Percentiles rank a stretch among this genome's conserved stretches.
Evolutionary conservation across 2,113 vertebrate genomes (phyloP).

Genomic region (Stegostoma tigrinum): DNA sequence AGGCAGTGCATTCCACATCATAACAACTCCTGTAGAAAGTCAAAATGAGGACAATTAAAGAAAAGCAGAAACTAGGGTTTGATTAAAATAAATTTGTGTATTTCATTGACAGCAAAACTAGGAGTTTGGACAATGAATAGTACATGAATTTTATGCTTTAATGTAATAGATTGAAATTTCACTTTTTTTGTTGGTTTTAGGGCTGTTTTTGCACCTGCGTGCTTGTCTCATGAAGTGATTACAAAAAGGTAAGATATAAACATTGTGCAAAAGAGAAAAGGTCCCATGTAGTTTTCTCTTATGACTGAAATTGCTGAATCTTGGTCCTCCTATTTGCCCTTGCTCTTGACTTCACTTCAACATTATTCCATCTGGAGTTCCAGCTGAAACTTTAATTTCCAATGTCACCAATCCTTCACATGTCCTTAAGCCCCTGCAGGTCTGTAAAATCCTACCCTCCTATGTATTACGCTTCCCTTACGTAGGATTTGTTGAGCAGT

Average conservation of each 20-base stretch:
- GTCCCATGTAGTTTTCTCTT: neutral
- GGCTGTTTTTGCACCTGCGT: constrained; percentile 92
- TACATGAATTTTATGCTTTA: neutral
- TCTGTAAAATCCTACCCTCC: neutral
- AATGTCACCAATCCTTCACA: neutral
- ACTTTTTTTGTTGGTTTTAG: constrained; percentile 49
- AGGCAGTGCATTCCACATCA: neutral
- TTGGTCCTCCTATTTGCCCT: neutral
- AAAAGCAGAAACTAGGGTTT: neutral
- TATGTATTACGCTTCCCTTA: neutral
- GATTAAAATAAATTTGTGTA: neutral
- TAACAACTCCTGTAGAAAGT: neutral
- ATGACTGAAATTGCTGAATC: neutral
- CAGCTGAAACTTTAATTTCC: neutral
- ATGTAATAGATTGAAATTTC: neutral
- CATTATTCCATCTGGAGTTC: neutral
- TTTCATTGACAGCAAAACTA: neutral
- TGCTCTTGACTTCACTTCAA: neutral
- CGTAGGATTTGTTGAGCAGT: neutral
- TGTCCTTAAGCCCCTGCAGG: neutral
- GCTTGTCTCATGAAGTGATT: constrained; percentile 91
- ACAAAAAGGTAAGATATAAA: constrained; percentile 76
- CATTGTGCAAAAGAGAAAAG: neutral
- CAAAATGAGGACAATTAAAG: neutral
- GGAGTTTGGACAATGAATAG: neutral